Evolutionary conservation across 2,888 invertebrate species (phyloP).

Genomic region (Drosophila acutilabella): DNA sequence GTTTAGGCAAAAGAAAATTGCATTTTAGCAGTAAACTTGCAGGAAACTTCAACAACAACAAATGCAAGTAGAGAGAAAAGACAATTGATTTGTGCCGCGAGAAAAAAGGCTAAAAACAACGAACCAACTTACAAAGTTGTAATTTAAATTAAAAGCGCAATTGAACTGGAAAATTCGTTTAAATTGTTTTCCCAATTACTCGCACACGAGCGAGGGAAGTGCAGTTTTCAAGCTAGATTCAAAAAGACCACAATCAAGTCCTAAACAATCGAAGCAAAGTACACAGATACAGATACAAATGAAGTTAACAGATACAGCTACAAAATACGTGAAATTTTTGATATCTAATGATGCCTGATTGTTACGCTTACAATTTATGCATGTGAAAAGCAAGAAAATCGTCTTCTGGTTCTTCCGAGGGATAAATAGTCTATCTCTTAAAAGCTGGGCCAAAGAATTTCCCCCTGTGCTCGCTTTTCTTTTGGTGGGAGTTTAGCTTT

Average conservation of each 20-base stretch:
- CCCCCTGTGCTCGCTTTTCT: slow-evolving; percentile 32
- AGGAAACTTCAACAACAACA: slow-evolving; percentile 35
- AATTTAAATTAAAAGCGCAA: slow-evolving; percentile 81
- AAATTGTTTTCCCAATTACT: slow-evolving; percentile 76
- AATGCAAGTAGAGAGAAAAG: slow-evolving; percentile 11
- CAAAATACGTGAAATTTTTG: slow-evolving; percentile 58
- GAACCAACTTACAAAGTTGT: slow-evolving; percentile 43
- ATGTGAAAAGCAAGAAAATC: slow-evolving; percentile 68
- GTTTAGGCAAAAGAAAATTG: slow-evolving; percentile 46
- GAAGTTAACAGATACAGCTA: slow-evolving; percentile 44
- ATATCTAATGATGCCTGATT: slow-evolving; percentile 69
- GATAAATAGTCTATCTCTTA: slow-evolving; percentile 12
- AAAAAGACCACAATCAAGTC: slow-evolving; percentile 64
- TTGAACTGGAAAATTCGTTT: slow-evolving; percentile 80
- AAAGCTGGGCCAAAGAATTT: slow-evolving; percentile 67
- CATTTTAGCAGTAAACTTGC: slow-evolving; percentile 36
- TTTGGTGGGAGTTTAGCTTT: slow-evolving; percentile 67
- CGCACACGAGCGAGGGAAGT: slow-evolving; percentile 45
- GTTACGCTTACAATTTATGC: slow-evolving; percentile 72
- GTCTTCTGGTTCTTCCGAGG: slow-evolving; percentile 16
- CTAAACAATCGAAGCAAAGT: slow-evolving; percentile 55
- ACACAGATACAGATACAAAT: slow-evolving; percentile 2
- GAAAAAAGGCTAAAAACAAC: slow-evolving; percentile 45
- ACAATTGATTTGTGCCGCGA: slow-evolving; percentile 78
- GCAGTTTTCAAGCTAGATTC: slow-evolving; percentile 19